phyloP scores from a whole-genome alignment of 2,797 vertebrate species.

The Muscicapa striata region DNA sequence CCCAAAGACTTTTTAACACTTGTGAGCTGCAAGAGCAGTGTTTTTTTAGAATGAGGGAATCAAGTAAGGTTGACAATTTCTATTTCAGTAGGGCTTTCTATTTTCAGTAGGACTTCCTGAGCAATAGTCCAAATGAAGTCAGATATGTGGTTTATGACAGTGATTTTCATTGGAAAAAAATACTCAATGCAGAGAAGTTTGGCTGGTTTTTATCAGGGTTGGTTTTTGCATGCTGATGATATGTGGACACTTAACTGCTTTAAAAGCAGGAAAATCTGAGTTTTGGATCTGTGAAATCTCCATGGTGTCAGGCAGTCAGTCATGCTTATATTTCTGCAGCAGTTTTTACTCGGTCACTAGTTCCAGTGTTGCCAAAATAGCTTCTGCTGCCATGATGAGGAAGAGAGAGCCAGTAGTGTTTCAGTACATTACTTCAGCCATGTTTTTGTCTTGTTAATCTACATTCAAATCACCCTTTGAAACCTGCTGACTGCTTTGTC shows the following conservation, averaged over 20 bases:
- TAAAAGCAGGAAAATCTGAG: not conserved
- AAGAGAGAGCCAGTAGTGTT: not conserved
- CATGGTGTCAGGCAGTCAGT: not conserved
- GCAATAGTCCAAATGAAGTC: not conserved
- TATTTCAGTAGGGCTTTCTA: not conserved
- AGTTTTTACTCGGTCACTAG: not conserved
- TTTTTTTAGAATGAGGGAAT: not conserved
- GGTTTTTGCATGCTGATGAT: not conserved
- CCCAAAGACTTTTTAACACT: not conserved
- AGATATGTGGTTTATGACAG: not conserved
- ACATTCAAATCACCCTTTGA: not conserved
- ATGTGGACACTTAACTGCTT: not conserved
- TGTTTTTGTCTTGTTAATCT: not conserved
- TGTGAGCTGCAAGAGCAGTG: not conserved
- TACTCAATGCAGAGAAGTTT: not conserved
- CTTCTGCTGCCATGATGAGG: rapidly evolving
- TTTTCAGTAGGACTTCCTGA: not conserved
- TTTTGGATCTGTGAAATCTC: not conserved
- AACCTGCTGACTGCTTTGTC: not conserved
- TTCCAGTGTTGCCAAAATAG: not conserved
- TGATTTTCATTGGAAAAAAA: not conserved
- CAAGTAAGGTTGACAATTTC: not conserved
- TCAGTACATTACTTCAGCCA: not conserved
- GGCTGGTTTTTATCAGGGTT: not conserved
- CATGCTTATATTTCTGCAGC: not conserved